Evolutionary conservation across 2,113 vertebrate species (phyloP).

Genomic region (Pygoscelis adeliae): DNA sequence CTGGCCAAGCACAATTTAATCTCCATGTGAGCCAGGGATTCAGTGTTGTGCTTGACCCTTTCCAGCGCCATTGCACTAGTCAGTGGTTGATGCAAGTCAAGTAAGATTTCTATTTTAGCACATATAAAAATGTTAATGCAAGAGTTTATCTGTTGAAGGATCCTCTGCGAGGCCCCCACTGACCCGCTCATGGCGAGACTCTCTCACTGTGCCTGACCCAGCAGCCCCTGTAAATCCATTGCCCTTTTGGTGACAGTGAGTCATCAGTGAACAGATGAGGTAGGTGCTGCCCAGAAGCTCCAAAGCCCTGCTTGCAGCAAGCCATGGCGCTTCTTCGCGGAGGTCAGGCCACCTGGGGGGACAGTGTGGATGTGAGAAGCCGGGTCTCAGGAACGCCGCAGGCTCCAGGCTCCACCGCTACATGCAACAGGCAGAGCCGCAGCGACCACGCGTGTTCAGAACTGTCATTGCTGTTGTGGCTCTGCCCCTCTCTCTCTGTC

Average conservation of each 20-base stretch:
- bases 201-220: not conserved
- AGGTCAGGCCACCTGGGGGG: not conserved
- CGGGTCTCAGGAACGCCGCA: not conserved
- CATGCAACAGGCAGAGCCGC: not conserved
- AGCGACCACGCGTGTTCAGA: rapidly evolving
- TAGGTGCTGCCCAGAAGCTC: not conserved
- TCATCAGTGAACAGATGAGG: not conserved
- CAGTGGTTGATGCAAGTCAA: not conserved
- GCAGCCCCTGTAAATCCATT: not conserved
- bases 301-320: not conserved
- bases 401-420: not conserved
- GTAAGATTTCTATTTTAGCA: not conserved
- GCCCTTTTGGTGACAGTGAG: not conserved
- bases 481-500: not conserved
- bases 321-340: rapidly evolving
- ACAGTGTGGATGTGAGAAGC: not conserved
- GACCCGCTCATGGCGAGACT: not conserved
- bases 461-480: rapidly evolving
- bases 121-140: not conserved
- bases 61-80: not conserved
- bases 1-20: not conserved
- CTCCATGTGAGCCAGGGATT: not conserved
- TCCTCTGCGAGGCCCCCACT: not conserved
- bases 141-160: not conserved
- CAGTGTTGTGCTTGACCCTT: not conserved